These are phyloP conservation scores for Atrina japonica DNA, from an alignment of 2,888 invertebrate species.

Conservation along the genomic window DNA sequence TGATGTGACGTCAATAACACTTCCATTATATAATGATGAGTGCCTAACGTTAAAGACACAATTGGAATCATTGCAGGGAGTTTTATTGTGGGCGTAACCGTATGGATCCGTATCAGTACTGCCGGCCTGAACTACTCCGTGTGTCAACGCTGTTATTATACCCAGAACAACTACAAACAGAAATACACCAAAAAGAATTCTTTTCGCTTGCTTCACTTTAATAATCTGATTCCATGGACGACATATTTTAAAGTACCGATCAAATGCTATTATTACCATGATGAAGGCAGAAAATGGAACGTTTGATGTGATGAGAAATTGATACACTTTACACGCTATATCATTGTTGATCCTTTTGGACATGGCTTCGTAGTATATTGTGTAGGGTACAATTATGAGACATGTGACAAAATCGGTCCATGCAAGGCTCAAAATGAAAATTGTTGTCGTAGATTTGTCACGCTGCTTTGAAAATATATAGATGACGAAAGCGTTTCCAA, in stretches of 20 bases:
- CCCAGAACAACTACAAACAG: conserved; percentile 38
- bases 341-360: conserved; percentile 66
- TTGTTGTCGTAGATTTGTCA: conserved; percentile 72
- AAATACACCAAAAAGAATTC: conserved; percentile 24
- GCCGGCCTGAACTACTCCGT: too few relatives aligned
- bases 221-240: conserved; percentile 71
- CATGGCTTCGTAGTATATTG: conserved; percentile 73
- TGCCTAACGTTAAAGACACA: background rate
- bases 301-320: conserved; percentile 72
- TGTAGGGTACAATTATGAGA: conserved; percentile 73
- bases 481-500: conserved; percentile 78
- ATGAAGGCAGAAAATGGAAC: conserved; percentile 75
- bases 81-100: background rate
- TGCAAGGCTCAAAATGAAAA: conserved; percentile 75
- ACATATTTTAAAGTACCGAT: conserved; percentile 77
- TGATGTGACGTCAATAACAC: background rate
- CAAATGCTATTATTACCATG: conserved; percentile 77
- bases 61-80: background rate
- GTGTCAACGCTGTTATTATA: conserved; percentile 35
- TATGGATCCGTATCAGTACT: too few relatives aligned
- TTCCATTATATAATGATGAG: background rate
- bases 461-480: conserved; percentile 73
- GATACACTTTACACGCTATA: conserved; percentile 71
- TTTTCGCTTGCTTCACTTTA: conserved; percentile 57
- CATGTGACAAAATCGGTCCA: conserved; percentile 76